Evolutionary conservation across 2,888 invertebrate genomes (phyloP).

Genomic region (Sphaeridia pumilis): DNA sequence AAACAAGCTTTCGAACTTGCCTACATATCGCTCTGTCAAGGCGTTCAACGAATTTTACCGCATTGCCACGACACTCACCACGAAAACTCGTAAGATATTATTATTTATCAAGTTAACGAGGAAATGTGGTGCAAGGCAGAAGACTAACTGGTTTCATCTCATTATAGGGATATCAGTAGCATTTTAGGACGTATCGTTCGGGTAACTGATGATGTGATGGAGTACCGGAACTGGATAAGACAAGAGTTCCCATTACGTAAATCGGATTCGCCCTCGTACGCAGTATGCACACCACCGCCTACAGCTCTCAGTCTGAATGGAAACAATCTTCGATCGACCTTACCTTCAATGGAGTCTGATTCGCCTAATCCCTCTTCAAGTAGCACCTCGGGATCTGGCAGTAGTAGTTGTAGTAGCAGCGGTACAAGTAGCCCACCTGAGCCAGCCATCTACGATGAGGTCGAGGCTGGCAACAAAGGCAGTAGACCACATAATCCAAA

Average conservation of each 20-base stretch:
- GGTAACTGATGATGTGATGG: slow-evolving; percentile 82
- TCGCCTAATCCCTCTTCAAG: slow-evolving; percentile 13
- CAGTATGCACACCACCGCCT: slow-evolving; percentile 9
- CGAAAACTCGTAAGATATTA: no score
- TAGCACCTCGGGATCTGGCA: slow-evolving; percentile 11
- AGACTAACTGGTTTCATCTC: slow-evolving; percentile 9
- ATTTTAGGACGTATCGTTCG: slow-evolving; percentile 83
- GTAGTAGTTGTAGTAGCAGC: slow-evolving; percentile 17
- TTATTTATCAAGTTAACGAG: not conserved
- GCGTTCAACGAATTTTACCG: slow-evolving; percentile 44
- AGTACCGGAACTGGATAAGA: slow-evolving; percentile 56
- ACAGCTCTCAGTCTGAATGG: slow-evolving; percentile 7
- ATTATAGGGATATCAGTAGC: no score
- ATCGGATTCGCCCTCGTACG: slow-evolving; percentile 10
- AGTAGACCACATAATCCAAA: slow-evolving; percentile 1
- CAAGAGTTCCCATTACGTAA: slow-evolving; percentile 42
- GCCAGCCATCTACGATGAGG: slow-evolving; percentile 14
- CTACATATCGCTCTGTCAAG: slow-evolving; percentile 68
- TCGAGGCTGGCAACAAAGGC: not conserved
- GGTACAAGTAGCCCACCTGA: slow-evolving; percentile 16
- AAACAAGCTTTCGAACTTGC: slow-evolving; percentile 95
- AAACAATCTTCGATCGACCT: slow-evolving; percentile 7
- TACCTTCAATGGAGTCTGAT: slow-evolving; percentile 15
- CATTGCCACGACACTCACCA: slow-evolving; percentile 48
- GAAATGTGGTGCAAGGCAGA: not conserved